Evolutionary conservation across 2,113 vertebrate species (phyloP), one percentile per base, ranked within the genome.

Genomic region (Perca schrenkii): DNA sequence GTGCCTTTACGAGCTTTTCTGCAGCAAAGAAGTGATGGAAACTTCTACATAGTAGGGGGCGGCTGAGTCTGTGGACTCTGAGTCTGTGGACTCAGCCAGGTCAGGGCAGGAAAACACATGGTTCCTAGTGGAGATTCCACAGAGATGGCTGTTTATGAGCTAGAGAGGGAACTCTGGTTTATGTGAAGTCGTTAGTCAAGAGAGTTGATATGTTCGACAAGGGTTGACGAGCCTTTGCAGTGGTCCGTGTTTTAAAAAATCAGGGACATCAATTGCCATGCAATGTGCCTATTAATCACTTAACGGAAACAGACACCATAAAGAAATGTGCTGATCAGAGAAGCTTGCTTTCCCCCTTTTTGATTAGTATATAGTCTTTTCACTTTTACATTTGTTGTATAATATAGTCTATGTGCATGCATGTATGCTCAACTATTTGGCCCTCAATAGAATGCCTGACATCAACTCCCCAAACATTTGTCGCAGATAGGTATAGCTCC

Each of bases 401-500:
- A 78, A 34, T 58, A 22, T 3, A 34, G 22, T 54, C 8, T 50
- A n/a, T 22, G 63, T 69, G 68, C 57, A 47, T 79, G 66, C 75
- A 74, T 74, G 77, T 12, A n/a, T 6, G 43, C 50, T 78, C 71
- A 63, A 50, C 36, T 31, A 25, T 71, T 72, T 52, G 64, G 67
- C 34, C 67, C 54, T 71, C 10, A 1, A 13, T 43, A 64, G 76
- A 80, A 82, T 68, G 72, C 71, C 28, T 61, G 78, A 79, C 60
- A 47, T 72, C 31, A 57, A 57, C 70, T 11, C 40, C 34, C 52
- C 25, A 77, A 74, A 71, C 75, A 87, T 80, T 68, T 84, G 84
- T 62, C 77, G 0, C 82, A 68, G 70, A 84, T 68, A 53, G 79
- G 79, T 90, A 77, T 90, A 82, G 79, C 76, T 80, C 25, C 52